A percentile compares a stretch with the other conserved stretches of the same genome.
Conservation (phyloP, 2,113 vertebrate genomes). For the Nyctibius bracteatus region DNA sequence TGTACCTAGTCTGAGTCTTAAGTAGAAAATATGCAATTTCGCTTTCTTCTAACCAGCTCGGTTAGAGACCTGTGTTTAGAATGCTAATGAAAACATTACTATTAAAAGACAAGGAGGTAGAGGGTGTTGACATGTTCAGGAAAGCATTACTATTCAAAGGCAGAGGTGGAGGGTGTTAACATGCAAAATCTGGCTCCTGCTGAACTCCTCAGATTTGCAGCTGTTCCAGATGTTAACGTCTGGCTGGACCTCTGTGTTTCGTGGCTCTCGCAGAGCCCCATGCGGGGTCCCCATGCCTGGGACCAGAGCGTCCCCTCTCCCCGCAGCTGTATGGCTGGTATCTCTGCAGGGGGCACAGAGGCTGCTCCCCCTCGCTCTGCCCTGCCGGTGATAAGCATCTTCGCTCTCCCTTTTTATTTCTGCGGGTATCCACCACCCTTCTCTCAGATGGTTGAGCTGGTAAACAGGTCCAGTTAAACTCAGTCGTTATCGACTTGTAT, state of each 20-base stretch:
- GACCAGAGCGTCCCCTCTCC: not conserved
- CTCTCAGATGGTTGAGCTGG: too few relatives aligned
- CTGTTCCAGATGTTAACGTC: not conserved
- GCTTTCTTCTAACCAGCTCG: not conserved
- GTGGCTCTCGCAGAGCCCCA: not conserved
- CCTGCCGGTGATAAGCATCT: not conserved
- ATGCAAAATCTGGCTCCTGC: not conserved
- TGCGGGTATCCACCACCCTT: not conserved
- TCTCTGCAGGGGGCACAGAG: too few relatives aligned
- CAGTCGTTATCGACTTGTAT: too few relatives aligned
- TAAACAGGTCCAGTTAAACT: too few relatives aligned
- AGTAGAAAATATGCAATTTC: not conserved
- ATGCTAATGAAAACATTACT: not conserved
- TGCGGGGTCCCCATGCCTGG: rapidly evolving
- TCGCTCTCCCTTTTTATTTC: not conserved
- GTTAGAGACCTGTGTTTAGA: not conserved
- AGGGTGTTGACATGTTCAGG: not conserved
- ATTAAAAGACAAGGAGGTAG: not conserved
- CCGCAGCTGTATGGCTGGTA: rapidly evolving
- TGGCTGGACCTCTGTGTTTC: not conserved
- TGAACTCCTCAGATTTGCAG: not conserved
- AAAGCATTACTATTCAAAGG: not conserved
- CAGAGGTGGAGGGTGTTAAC: not conserved
- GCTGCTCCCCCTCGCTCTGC: too few relatives aligned
- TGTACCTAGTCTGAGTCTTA: not conserved